Evolutionary conservation across 92 coral and sea anemone genomes (phyloP).

Genomic region (Galaxea fascicularis): DNA sequence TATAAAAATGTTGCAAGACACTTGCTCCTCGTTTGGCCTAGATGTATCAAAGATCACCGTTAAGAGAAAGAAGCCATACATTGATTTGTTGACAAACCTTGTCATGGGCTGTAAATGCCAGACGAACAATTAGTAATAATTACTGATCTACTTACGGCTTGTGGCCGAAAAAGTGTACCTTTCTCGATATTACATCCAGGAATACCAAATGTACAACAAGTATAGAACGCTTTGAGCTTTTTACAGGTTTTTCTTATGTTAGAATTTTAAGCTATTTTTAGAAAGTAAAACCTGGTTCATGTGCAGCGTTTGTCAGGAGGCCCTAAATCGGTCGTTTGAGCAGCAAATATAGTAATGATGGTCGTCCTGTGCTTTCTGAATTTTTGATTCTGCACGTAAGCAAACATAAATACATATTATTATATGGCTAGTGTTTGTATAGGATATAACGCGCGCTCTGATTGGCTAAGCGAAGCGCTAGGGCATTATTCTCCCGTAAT

Average conservation of each 20-base stretch:
- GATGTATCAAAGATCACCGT: slow-evolving; percentile 11
- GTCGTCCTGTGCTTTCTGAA: not conserved
- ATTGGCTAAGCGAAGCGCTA: too few species aligned
- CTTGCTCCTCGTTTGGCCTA: slow-evolving; percentile 32
- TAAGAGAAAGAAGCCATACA: slow-evolving; percentile 40
- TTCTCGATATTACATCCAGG: too few species aligned
- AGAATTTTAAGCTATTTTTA: too few species aligned
- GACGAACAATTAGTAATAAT: too few species aligned
- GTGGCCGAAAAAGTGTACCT: too few species aligned
- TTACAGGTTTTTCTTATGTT: too few species aligned
- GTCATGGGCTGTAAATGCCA: slow-evolving; percentile 40
- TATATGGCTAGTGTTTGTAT: not conserved
- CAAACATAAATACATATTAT: not conserved
- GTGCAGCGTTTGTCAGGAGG: not conserved
- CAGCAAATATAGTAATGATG: not conserved
- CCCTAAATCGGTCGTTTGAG: not conserved
- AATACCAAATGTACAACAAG: too few species aligned
- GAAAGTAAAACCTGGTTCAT: not conserved
- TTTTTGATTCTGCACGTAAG: not conserved
- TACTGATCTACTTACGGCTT: too few species aligned
- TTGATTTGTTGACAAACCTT: slow-evolving; percentile 29
- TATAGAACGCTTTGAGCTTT: too few species aligned
- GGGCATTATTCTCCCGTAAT: too few species aligned
- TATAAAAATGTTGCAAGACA: slow-evolving; percentile 38
- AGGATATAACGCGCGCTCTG: too few species aligned